Evolutionary conservation across 2,888 invertebrate species (phyloP).

Genomic region (Drosophila incognita): DNA sequence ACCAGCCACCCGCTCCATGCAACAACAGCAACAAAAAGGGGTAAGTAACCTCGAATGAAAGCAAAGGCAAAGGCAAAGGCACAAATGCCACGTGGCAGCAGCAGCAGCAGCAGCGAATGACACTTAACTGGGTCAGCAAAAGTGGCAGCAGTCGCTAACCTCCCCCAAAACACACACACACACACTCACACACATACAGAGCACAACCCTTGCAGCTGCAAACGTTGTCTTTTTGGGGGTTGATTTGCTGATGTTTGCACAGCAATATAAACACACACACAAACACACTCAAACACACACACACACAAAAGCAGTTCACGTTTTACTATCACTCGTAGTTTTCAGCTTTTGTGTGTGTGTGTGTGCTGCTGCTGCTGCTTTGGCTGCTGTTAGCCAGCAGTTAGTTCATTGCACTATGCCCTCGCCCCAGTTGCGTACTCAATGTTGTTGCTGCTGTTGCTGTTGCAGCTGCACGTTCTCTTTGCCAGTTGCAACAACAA

Average conservation of each 20-base stretch:
- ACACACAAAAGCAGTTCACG: slow-evolving; percentile 27
- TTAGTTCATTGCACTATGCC: slow-evolving; percentile 85
- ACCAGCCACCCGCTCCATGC: background rate
- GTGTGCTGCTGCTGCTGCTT: slow-evolving; percentile 29
- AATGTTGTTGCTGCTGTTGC: slow-evolving; percentile 31
- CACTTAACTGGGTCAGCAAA: slow-evolving; percentile 79
- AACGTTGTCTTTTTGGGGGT: slow-evolving; percentile 16
- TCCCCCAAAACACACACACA: slow-evolving; percentile 2
- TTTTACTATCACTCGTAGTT: slow-evolving; percentile 81
- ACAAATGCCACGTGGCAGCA: slow-evolving; percentile 33
- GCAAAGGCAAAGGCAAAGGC: slow-evolving; percentile 75
- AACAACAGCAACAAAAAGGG: slow-evolving; percentile 44
- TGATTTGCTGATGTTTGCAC: slow-evolving; percentile 35
- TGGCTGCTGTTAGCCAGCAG: slow-evolving; percentile 36
- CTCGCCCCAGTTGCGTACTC: slow-evolving; percentile 83
- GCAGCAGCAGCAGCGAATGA: slow-evolving; percentile 70
- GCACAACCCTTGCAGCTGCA: slow-evolving; percentile 22
- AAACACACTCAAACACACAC: slow-evolving; percentile 19
- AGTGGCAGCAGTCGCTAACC: slow-evolving; percentile 52
- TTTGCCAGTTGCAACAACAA: slow-evolving; percentile 60
- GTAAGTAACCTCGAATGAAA: slow-evolving; percentile 82
- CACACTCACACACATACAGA: background rate
- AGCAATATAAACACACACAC: slow-evolving; percentile 17
- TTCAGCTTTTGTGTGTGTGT: slow-evolving; percentile 38
- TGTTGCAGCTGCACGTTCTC: slow-evolving; percentile 75